Evolutionary conservation across 1,140 invertebrate species (phyloP).

Genomic region (Zaprionus camerounensis): DNA sequence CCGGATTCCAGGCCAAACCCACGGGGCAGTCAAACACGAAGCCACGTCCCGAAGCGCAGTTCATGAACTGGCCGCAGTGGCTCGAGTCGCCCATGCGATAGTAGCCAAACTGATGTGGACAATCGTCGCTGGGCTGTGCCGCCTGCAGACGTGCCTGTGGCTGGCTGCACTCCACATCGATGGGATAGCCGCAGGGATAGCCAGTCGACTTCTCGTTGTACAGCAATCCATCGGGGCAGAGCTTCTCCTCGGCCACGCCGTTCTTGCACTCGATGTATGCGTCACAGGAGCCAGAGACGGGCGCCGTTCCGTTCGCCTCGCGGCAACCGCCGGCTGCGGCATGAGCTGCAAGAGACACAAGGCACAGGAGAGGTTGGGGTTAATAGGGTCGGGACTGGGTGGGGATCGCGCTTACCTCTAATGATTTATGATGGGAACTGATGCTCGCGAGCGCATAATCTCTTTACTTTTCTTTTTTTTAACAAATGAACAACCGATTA

Average conservation of each 20-base stretch:
- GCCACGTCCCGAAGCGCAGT: constrained; percentile 90
- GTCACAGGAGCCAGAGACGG: constrained; percentile 90
- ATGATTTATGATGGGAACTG: constrained; percentile 74
- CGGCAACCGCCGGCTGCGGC: constrained; percentile 61
- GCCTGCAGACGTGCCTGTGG: constrained; percentile 86
- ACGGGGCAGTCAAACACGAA: constrained; percentile 87
- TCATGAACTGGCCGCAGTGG: constrained; percentile 93
- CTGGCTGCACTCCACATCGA: constrained; percentile 91
- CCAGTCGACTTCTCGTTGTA: constrained; percentile 91
- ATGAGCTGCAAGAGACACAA: constrained; percentile 57
- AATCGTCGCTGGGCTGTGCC: constrained; percentile 88
- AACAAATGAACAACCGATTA: constrained; percentile 20
- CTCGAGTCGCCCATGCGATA: constrained; percentile 89
- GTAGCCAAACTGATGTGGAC: constrained; percentile 94
- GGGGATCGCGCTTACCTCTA: constrained; percentile 67
- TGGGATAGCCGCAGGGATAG: constrained; percentile 93
- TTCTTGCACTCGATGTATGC: constrained; percentile 88
- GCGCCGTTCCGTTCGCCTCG: constrained; percentile 85
- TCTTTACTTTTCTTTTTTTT: constrained; percentile 14
- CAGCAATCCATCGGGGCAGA: constrained; percentile 93
- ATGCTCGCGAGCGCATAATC: constrained; percentile 39
- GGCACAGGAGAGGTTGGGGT: constrained; percentile 41
- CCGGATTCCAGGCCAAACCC: constrained; percentile 92
- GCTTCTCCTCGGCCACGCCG: constrained; percentile 89
- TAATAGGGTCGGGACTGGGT: constrained; percentile 46